Conservation (phyloP, 2,888 invertebrate genomes). For the Drosophila tanythrix region DNA sequence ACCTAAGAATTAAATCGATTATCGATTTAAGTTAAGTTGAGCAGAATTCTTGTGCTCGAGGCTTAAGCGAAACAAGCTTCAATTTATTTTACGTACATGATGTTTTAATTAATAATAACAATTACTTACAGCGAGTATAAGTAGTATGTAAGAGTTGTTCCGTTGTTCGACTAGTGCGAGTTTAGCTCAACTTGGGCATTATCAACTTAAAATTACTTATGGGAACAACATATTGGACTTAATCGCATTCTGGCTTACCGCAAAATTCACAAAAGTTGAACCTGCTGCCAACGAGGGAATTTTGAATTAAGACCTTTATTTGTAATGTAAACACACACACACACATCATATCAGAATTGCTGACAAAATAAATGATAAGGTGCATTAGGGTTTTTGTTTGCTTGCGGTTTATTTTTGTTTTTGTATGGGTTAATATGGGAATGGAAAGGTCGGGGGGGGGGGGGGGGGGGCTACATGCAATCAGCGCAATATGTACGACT, state of each 20-base stretch:
- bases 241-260: constrained; percentile 28
- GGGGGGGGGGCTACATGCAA: constrained; percentile 16
- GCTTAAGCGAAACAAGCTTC: not conserved
- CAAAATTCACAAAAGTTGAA: constrained; percentile 18
- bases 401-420: constrained; percentile 7
- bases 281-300: constrained; percentile 10
- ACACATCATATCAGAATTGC: constrained; percentile 33
- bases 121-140: not conserved
- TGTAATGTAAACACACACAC: not conserved
- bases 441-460: not conserved
- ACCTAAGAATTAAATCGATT: constrained; percentile 12
- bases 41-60: not conserved
- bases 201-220: constrained; percentile 1
- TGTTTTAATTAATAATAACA: not conserved
- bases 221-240: constrained; percentile 19
- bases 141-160: not conserved
- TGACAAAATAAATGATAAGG: constrained; percentile 37
- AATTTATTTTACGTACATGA: not conserved
- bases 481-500: constrained; percentile 18
- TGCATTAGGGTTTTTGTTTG: constrained; percentile 43
- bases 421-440: not conserved
- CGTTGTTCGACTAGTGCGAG: constrained; percentile 13
- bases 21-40: not conserved
- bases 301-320: constrained; percentile 23
- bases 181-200: not conserved